These are phyloP conservation scores for Danio choprae DNA, from an alignment of 2,797 vertebrate genomes.

Conservation along the genomic window DNA sequence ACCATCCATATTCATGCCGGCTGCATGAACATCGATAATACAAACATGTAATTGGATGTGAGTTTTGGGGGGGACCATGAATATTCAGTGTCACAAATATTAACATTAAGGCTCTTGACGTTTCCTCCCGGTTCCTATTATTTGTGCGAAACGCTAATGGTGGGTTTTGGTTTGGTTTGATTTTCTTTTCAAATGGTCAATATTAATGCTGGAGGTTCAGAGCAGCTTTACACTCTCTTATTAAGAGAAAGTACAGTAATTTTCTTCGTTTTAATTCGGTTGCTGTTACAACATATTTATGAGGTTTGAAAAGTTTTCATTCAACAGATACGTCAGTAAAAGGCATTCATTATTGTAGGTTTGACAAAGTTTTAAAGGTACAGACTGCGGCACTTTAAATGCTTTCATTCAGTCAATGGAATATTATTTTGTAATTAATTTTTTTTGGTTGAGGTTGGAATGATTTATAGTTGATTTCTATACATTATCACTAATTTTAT, in stretches of 20 bases:
- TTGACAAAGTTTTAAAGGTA: background rate
- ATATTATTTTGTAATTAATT: too few species aligned
- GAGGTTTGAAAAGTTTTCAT: background rate
- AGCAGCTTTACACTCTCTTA: constrained; percentile 50
- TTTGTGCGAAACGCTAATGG: constrained; percentile 59
- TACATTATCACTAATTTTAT: too few species aligned
- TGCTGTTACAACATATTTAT: constrained; percentile 7
- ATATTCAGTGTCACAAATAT: constrained; percentile 74
- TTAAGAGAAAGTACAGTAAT: constrained; percentile 5
- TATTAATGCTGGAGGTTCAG: constrained; percentile 53
- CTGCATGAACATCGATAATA: constrained; percentile 78
- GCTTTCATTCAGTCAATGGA: background rate
- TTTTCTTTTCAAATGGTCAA: constrained; percentile 59
- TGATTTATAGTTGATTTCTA: too few species aligned
- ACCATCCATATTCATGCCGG: constrained; percentile 74
- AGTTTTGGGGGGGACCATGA: constrained; percentile 71
- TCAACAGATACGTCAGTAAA: constrained; percentile 17
- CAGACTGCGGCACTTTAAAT: background rate
- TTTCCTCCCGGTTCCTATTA: constrained; percentile 57
- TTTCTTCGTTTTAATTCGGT: background rate
- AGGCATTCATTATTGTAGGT: background rate
- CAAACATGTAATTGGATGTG: constrained; percentile 79
- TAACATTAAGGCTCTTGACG: constrained; percentile 66
- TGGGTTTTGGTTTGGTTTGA: constrained; percentile 67
- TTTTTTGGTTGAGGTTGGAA: too few species aligned